Conservation (phyloP, 2,797 vertebrate genomes). For the Ptychobarbus kaznakovi region DNA sequence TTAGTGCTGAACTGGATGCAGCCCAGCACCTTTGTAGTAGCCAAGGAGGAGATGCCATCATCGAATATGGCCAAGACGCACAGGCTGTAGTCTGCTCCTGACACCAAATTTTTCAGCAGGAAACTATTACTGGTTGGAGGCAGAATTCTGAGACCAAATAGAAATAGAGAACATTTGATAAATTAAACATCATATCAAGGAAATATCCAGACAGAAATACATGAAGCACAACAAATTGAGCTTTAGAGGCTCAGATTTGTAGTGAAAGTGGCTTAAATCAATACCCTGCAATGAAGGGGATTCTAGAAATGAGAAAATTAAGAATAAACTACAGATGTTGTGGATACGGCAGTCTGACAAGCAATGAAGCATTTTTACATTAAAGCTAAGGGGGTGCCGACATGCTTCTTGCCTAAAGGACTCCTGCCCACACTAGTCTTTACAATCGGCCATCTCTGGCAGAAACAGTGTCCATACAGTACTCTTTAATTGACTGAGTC, state of each 20-base stretch:
- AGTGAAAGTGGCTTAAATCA: slow-evolving; percentile 35
- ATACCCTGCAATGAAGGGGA: slow-evolving; percentile 18
- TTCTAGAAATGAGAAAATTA: slow-evolving; percentile 24
- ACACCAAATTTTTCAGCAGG: slow-evolving; percentile 87
- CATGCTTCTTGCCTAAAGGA: slow-evolving; percentile 29
- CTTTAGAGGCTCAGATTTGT: slow-evolving; percentile 54
- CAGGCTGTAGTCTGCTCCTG: slow-evolving; percentile 88
- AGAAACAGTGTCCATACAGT: slow-evolving; percentile 35
- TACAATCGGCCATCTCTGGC: slow-evolving; percentile 19
- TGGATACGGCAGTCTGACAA: slow-evolving; percentile 58
- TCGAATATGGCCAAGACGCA: slow-evolving; percentile 91
- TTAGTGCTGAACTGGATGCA: slow-evolving; percentile 89
- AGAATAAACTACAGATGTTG: slow-evolving; percentile 49
- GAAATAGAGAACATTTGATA: background rate
- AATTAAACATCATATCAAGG: slow-evolving; percentile 5
- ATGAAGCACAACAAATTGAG: slow-evolving; percentile 72
- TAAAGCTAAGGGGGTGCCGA: slow-evolving; percentile 1
- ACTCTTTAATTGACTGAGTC: slow-evolving; percentile 47
- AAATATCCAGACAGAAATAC: slow-evolving; percentile 58
- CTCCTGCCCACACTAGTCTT: slow-evolving; percentile 22
- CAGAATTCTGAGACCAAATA: slow-evolving; percentile 79
- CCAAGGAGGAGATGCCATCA: slow-evolving; percentile 83
- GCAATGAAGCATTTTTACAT: slow-evolving; percentile 10
- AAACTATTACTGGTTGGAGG: slow-evolving; percentile 87
- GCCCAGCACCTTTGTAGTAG: slow-evolving; percentile 88